phyloP scores from a whole-genome alignment of 2,797 vertebrate genomes.

The Xiphorhynchus erythropygius region DNA sequence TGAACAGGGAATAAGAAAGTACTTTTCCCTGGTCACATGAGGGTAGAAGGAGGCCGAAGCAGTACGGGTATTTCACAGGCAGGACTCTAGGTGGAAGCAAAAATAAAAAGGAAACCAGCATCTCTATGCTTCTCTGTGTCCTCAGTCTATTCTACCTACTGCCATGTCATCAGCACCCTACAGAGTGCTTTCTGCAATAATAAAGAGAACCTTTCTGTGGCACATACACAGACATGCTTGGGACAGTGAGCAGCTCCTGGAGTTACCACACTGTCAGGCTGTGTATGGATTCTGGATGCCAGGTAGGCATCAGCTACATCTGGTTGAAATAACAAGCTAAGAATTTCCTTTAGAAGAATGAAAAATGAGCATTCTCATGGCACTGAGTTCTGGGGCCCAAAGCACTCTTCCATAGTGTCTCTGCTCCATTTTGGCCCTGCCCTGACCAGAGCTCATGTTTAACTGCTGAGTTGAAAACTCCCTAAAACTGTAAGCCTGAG shows the following conservation, averaged over 20 bases:
- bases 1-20: background rate
- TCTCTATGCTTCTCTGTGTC: background rate
- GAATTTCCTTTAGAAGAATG: background rate
- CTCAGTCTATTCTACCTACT: background rate
- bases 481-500: background rate
- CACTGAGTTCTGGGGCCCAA: background rate
- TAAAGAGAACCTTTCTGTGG: background rate
- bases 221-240: background rate
- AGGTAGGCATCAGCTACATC: background rate
- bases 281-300: background rate
- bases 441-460: background rate
- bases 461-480: background rate
- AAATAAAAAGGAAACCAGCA: background rate
- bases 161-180: background rate
- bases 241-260: background rate
- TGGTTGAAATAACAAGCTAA: background rate
- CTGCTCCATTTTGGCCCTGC: background rate
- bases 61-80: background rate
- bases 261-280: background rate
- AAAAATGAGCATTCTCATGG: background rate
- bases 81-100: background rate
- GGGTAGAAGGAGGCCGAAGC: background rate
- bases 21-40: background rate
- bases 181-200: background rate
- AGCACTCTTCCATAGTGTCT: background rate